These are phyloP conservation scores for Xiphophorus hellerii DNA, from an alignment of 2,113 vertebrate genomes.

Conservation along the genomic window DNA sequence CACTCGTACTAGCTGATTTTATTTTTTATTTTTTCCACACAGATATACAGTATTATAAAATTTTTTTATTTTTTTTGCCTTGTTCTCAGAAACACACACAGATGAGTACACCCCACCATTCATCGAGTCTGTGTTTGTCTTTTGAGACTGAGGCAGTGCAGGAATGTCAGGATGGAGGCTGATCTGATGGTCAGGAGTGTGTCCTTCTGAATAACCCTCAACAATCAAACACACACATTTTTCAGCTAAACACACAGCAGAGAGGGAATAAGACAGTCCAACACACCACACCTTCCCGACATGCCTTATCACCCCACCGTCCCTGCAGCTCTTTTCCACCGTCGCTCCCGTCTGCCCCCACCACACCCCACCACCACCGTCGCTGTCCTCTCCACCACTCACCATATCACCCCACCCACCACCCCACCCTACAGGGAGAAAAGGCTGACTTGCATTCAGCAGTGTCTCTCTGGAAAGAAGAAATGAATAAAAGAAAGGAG, in stretches of 20 bases:
- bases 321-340: slow-evolving; percentile 54
- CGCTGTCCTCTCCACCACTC: slow-evolving; percentile 43
- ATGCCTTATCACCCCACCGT: slow-evolving; percentile 53
- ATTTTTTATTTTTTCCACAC: slow-evolving; percentile 5
- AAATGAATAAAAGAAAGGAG: slow-evolving; percentile 83
- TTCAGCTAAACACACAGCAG: slow-evolving; percentile 51
- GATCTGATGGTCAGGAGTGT: slow-evolving; percentile 68
- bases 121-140: slow-evolving; percentile 41
- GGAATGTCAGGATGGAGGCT: slow-evolving; percentile 68
- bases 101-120: slow-evolving; percentile 13
- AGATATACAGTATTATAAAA: neutral
- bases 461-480: slow-evolving; percentile 74
- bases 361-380: slow-evolving; percentile 8
- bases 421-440: slow-evolving; percentile 71
- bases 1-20: slow-evolving; percentile 7
- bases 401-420: slow-evolving; percentile 40
- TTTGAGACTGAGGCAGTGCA: slow-evolving; percentile 52
- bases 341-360: slow-evolving; percentile 36
- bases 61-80: slow-evolving; percentile 17
- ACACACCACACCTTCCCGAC: slow-evolving; percentile 64
- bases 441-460: slow-evolving; percentile 79
- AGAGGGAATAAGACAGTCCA: slow-evolving; percentile 39
- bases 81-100: slow-evolving; percentile 15
- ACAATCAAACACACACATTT: slow-evolving; percentile 35
- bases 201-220: slow-evolving; percentile 63